These are phyloP conservation scores for Paramuricea clavata DNA, from an alignment of 92 coral and sea anemone species.

Conservation along the genomic window DNA sequence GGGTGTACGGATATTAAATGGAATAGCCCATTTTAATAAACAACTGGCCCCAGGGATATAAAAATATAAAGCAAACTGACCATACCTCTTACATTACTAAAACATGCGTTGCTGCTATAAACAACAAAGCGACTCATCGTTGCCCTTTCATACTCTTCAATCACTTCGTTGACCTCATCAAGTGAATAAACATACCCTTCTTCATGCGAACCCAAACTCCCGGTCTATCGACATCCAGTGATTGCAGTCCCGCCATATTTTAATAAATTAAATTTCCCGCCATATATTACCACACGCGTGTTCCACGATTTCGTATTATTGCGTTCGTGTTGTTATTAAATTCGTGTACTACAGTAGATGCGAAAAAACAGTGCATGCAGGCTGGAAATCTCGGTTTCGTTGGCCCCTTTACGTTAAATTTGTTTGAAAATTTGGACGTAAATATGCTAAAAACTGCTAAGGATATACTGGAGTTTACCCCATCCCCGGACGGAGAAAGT, in stretches of 20 bases:
- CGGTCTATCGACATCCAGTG: not conserved
- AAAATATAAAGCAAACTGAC: not conserved
- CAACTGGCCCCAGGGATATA: too few species aligned
- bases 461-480: too few species aligned
- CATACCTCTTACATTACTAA: not conserved
- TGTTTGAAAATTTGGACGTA: too few species aligned
- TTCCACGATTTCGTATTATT: not conserved
- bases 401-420: too few species aligned
- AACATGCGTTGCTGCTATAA: not conserved
- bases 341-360: too few species aligned
- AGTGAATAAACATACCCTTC: not conserved
- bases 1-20: too few species aligned
- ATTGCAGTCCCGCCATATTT: not conserved
- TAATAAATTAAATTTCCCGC: conserved; percentile 14
- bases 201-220: not conserved
- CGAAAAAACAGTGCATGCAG: too few species aligned
- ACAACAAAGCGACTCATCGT: not conserved
- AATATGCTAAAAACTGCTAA: too few species aligned
- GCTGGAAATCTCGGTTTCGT: too few species aligned
- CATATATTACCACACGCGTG: not conserved
- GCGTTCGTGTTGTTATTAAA: too few species aligned
- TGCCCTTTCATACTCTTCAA: not conserved
- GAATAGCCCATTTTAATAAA: too few species aligned
- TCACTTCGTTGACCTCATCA: not conserved
- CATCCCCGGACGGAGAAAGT: too few species aligned